phyloP scores from a whole-genome alignment of 2,797 vertebrate genomes.

The Rhincodon typus region DNA sequence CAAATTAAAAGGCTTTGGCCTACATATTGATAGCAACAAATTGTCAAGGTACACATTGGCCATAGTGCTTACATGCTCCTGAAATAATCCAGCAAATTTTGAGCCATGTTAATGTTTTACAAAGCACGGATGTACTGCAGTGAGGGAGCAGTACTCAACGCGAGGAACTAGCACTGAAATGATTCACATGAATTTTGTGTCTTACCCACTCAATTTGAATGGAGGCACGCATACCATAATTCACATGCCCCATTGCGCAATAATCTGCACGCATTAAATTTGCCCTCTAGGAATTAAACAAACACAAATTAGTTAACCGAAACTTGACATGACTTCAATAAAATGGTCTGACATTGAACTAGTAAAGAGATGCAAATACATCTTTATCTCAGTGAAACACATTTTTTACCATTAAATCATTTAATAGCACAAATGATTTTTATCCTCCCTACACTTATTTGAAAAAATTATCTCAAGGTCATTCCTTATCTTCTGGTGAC shows the following conservation, averaged over 20 bases:
- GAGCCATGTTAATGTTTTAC: too few species aligned
- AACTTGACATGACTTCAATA: not conserved
- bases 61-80: too few species aligned
- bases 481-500: not conserved
- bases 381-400: not conserved
- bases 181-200: not conserved
- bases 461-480: not conserved
- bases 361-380: not conserved
- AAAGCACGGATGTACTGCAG: too few species aligned
- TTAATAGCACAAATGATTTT: not conserved
- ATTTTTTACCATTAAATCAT: not conserved
- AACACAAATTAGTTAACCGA: not conserved
- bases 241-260: not conserved
- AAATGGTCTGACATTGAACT: not conserved
- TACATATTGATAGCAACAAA: too few species aligned
- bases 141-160: not conserved
- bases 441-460: not conserved
- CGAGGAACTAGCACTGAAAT: not conserved
- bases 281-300: not conserved
- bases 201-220: not conserved
- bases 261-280: not conserved
- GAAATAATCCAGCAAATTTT: too few species aligned
- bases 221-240: not conserved
- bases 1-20: too few species aligned
- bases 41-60: too few species aligned